These are phyloP conservation scores for Clepsis dumicolana DNA, from an alignment of 2,888 invertebrate genomes.

Conservation along the genomic window DNA sequence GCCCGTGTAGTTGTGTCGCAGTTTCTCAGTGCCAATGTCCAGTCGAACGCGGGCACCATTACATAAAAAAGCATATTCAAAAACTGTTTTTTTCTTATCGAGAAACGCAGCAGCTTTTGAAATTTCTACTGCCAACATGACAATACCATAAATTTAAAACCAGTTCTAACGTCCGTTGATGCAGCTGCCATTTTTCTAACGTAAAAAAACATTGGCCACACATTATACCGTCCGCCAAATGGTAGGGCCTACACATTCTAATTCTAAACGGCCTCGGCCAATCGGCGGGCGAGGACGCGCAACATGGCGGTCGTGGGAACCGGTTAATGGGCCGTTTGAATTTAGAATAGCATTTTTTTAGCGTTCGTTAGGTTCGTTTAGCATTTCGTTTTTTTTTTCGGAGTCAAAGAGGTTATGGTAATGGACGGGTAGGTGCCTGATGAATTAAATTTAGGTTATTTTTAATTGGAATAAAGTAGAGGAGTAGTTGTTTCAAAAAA, in stretches of 20 bases:
- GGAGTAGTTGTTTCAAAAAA: too few relatives aligned
- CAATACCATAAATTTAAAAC: background rate
- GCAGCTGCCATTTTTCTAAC: slow-evolving; percentile 78
- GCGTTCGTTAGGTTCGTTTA: slow-evolving; percentile 68
- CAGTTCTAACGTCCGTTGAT: slow-evolving; percentile 55
- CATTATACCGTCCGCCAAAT: slow-evolving; percentile 84
- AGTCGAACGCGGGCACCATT: too few relatives aligned
- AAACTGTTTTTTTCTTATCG: too few relatives aligned
- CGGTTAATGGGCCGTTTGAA: slow-evolving; percentile 85
- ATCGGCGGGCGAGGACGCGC: slow-evolving; percentile 82
- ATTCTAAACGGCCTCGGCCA: slow-evolving; percentile 85
- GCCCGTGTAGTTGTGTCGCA: too few relatives aligned
- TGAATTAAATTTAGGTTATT: background rate
- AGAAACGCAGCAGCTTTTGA: too few relatives aligned
- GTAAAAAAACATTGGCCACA: slow-evolving; percentile 77
- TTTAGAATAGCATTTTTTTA: slow-evolving; percentile 85
- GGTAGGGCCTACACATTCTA: slow-evolving; percentile 85
- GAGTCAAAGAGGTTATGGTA: background rate
- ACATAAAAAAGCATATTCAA: too few relatives aligned
- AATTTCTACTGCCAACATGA: background rate
- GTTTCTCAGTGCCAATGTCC: too few relatives aligned
- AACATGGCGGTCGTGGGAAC: slow-evolving; percentile 86
- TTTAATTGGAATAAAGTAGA: background rate
- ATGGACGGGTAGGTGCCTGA: background rate
- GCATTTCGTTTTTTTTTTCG: slow-evolving; percentile 67